Evolutionary conservation across 2,888 invertebrate genomes (phyloP).

Genomic region (Meghimatium bilineatum): DNA sequence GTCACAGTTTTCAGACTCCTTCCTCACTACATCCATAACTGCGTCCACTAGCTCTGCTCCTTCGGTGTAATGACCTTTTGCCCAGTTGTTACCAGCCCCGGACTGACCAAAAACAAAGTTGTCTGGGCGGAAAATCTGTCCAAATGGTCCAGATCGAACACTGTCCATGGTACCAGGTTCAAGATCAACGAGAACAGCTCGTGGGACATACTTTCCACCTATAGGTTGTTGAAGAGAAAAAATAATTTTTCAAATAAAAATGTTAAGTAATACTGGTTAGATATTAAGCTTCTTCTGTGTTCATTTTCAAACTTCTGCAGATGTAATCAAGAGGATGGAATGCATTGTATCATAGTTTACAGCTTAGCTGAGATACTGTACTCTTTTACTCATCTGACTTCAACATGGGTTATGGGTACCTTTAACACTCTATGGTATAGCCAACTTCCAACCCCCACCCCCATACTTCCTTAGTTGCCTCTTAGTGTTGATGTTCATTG

Average conservation of each 20-base stretch:
- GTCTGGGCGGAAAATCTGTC: conserved; percentile 53
- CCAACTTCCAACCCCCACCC: too few relatives aligned
- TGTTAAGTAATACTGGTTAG: too few relatives aligned
- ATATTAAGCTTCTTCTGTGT: too few relatives aligned
- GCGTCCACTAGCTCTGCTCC: conserved; percentile 79
- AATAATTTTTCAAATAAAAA: background rate
- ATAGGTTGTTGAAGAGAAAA: background rate
- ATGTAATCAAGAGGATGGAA: too few relatives aligned
- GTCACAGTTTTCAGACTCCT: conserved; percentile 90
- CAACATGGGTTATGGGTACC: too few relatives aligned
- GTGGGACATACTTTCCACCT: conserved; percentile 54
- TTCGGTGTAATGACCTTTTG: conserved; percentile 53
- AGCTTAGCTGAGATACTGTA: too few relatives aligned
- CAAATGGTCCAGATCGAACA: conserved; percentile 52
- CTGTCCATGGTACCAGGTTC: conserved; percentile 85
- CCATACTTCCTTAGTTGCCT: too few relatives aligned
- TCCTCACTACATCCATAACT: conserved; percentile 82
- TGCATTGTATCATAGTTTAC: too few relatives aligned
- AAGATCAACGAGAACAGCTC: conserved; percentile 84
- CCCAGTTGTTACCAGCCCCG: conserved; percentile 47
- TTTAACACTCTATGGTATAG: too few relatives aligned
- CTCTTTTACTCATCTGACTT: too few relatives aligned
- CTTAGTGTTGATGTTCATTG: too few relatives aligned
- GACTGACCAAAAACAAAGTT: conserved; percentile 54
- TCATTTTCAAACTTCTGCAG: too few relatives aligned